Evolutionary conservation across 2,113 vertebrate genomes (phyloP).

Genomic region (Numenius arquata): DNA sequence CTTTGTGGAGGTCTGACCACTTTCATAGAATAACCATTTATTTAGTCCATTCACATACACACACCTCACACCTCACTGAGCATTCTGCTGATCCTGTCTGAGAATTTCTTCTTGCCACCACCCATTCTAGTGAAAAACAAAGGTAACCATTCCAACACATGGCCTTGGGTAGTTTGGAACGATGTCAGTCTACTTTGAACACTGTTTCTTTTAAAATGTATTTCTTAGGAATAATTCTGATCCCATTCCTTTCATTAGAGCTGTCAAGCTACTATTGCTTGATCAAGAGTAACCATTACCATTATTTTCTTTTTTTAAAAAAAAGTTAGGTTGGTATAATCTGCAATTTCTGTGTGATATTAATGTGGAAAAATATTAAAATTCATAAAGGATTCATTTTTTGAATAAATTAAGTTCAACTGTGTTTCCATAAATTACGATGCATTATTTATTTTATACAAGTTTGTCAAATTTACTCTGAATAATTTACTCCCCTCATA

Average conservation of each 20-base stretch:
- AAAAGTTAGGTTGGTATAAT: background rate
- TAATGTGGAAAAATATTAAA: background rate
- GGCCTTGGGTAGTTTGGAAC: background rate
- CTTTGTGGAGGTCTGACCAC: background rate
- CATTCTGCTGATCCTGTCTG: background rate
- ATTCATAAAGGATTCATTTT: background rate
- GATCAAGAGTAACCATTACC: background rate
- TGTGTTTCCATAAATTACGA: background rate
- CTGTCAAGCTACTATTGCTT: background rate
- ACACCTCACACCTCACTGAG: background rate
- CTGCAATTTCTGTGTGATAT: background rate
- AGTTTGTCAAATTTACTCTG: constrained; percentile 33
- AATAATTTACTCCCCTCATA: constrained; percentile 34
- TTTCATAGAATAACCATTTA: background rate
- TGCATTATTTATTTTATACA: constrained; percentile 36
- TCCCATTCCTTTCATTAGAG: background rate
- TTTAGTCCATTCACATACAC: background rate
- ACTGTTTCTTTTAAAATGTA: background rate
- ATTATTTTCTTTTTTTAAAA: background rate
- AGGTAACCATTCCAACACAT: background rate
- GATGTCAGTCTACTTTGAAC: background rate
- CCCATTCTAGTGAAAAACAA: background rate
- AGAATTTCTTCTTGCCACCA: background rate
- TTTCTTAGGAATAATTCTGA: background rate
- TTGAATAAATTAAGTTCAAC: background rate